Percentiles rank a stretch among this genome's conserved stretches.
Conservation (phyloP, 2,888 invertebrate species). For the Fabriciana adippe region DNA sequence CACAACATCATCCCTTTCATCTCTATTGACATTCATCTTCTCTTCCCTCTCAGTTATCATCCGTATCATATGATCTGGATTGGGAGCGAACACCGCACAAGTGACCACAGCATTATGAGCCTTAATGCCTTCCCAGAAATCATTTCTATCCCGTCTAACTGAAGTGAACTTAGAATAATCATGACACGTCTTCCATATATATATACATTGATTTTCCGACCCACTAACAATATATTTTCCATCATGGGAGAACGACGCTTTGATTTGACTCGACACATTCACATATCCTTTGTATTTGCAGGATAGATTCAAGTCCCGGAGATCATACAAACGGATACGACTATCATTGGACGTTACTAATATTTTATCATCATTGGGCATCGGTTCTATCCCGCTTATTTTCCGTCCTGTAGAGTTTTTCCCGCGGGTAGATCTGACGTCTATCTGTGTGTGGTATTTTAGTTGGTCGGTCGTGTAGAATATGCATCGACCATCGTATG, state of each 20-base stretch:
- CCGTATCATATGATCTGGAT: conserved; percentile 94
- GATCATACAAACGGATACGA: conserved; percentile 96
- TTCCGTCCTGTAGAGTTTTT: conserved; percentile 97
- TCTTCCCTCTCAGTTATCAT: conserved; percentile 84
- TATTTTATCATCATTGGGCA: conserved; percentile 97
- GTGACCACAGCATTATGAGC: conserved; percentile 98
- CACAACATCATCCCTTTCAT: conserved; percentile 63
- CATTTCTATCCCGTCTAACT: conserved; percentile 94
- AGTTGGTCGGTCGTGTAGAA: conserved; percentile 99
- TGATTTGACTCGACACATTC: conserved; percentile 98
- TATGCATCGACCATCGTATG: conserved; percentile 98
- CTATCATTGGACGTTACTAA: conserved; percentile 99
- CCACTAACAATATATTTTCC: conserved; percentile 99
- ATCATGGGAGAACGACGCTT: conserved; percentile 98
- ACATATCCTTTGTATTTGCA: conserved; percentile 97
- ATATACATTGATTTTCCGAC: conserved; percentile 98
- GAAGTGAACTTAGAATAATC: conserved; percentile 97
- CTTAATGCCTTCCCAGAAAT: conserved; percentile 95
- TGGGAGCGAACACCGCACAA: conserved; percentile 98
- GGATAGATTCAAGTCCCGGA: conserved; percentile 95
- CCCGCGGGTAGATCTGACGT: conserved; percentile 97
- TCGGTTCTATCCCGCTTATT: conserved; percentile 98
- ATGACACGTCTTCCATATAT: conserved; percentile 98
- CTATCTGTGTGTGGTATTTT: conserved; percentile 98
- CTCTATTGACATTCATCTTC: conserved; percentile 54